Evolutionary conservation across 2,888 invertebrate genomes (phyloP).

Genomic region (Pyrocoelia pectoralis): DNA sequence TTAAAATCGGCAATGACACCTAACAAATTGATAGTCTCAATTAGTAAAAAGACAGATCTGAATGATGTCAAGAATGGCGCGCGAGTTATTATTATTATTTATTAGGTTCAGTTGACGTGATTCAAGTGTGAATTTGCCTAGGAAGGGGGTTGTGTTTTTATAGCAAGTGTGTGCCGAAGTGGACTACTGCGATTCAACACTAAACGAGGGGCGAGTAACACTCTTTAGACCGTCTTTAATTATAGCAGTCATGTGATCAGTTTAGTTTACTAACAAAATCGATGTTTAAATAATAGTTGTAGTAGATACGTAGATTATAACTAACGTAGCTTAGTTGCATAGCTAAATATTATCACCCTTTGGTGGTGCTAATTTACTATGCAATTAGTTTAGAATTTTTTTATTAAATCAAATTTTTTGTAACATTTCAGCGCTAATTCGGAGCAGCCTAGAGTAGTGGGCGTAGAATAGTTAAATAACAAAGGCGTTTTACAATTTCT

Average conservation of each 20-base stretch:
- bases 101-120: too few species aligned
- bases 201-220: conserved; percentile 60
- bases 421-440: conserved; percentile 5
- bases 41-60: conserved; percentile 53
- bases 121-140: conserved; percentile 50
- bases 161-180: conserved; percentile 56
- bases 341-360: conserved; percentile 30
- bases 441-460: conserved; percentile 20
- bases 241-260: conserved; percentile 55
- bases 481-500: conserved; percentile 6
- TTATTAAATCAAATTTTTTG: not conserved
- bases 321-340: conserved; percentile 35
- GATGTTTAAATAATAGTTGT: conserved; percentile 42
- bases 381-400: conserved; percentile 23
- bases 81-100: too few species aligned
- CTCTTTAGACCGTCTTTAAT: conserved; percentile 39
- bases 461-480: conserved; percentile 26
- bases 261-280: conserved; percentile 39
- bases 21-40: conserved; percentile 56
- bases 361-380: conserved; percentile 21
- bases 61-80: conserved; percentile 2
- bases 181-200: conserved; percentile 52
- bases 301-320: conserved; percentile 38
- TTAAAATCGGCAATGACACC: conserved; percentile 46
- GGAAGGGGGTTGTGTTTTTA: conserved; percentile 23